phyloP scores from a whole-genome alignment of 2,888 invertebrate genomes.

The Diadegma fenestrale region DNA sequence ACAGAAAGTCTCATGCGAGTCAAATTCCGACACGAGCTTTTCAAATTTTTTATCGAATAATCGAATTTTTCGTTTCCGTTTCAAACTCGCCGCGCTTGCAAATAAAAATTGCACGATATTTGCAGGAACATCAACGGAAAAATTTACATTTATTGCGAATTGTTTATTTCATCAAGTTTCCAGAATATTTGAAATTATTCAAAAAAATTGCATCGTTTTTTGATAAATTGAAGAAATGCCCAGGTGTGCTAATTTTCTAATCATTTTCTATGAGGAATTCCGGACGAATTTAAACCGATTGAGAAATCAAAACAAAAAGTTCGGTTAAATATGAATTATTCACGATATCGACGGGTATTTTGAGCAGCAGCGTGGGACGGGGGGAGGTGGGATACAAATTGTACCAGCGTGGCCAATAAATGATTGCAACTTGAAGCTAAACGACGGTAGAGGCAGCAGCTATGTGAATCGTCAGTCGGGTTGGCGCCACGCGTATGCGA shows the following conservation, averaged over 20 bases:
- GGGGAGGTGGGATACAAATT: slow-evolving; percentile 5
- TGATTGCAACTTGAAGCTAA: slow-evolving; percentile 37
- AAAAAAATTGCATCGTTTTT: neutral
- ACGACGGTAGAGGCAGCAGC: slow-evolving; percentile 66
- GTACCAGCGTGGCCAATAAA: slow-evolving; percentile 49
- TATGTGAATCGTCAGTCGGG: slow-evolving; percentile 57
- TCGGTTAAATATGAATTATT: neutral
- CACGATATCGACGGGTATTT: neutral
- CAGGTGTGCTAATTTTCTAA: neutral
- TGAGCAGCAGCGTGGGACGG: neutral
- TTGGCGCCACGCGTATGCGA: slow-evolving; percentile 69
- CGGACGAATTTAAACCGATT: neutral
- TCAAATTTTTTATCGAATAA: neutral
- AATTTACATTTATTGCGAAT: too few relatives aligned
- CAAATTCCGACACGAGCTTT: neutral
- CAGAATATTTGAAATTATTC: neutral
- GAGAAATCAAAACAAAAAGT: neutral
- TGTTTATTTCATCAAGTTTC: neutral
- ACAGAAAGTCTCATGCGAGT: neutral
- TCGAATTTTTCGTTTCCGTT: too few relatives aligned
- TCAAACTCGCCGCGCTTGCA: too few relatives aligned
- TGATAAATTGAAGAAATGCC: neutral
- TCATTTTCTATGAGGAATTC: neutral
- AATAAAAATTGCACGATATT: too few relatives aligned
- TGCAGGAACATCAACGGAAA: too few relatives aligned